Evolutionary conservation across 2,888 invertebrate species (phyloP), one percentile per base, ranked within the genome.

Genomic region (Heteropelma amictum): DNA sequence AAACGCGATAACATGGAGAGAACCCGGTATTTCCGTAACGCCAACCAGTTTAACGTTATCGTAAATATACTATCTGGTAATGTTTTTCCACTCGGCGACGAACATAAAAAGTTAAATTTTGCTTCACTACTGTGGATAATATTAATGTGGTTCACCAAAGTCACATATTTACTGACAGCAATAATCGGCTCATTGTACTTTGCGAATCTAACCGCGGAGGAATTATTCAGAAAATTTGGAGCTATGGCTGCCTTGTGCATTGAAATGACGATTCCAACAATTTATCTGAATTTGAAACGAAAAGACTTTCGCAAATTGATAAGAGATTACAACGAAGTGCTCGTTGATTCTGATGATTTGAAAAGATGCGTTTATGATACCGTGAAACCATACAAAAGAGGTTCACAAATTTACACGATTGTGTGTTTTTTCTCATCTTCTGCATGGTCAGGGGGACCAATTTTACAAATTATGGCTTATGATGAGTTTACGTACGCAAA

Each of bases 401-500:
- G 77, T 2, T 30, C 83, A 8, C 73, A 40, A 19, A 53, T 83
- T 30, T 84, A 84, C n/a, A 51, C 64, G 5, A 7, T 80, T 0
- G 67, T 35, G 0, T 67, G 77, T 1, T 19, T 69, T 0, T 1
- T 17, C 1, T 56, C 79, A 0, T 56, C 78, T 0, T 5, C 60
- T 0, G 0, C 77, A 6, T 84, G 81, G 83, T 42, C 54, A 0
- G 28, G 12, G 0, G 17, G 77, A 5, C 74, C 80, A 0, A 8
- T 83, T 1, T 1, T 77, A 0, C 63, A 51, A 14, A 10, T 78
- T 1, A 77, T 79, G 1, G 23, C 67, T 2, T 73, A 75, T 3
- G 53, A 67, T n/a, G 23, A 70, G 7, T 84, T 84, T n/a, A 61
- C 56, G 4, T 78, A 79, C 35, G 60, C 47, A 8, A 82, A 84